Percentiles rank a stretch among this genome's conserved stretches.
Evolutionary conservation across 2,113 vertebrate genomes (phyloP).

Genomic region (Dasyornis broadbenti): DNA sequence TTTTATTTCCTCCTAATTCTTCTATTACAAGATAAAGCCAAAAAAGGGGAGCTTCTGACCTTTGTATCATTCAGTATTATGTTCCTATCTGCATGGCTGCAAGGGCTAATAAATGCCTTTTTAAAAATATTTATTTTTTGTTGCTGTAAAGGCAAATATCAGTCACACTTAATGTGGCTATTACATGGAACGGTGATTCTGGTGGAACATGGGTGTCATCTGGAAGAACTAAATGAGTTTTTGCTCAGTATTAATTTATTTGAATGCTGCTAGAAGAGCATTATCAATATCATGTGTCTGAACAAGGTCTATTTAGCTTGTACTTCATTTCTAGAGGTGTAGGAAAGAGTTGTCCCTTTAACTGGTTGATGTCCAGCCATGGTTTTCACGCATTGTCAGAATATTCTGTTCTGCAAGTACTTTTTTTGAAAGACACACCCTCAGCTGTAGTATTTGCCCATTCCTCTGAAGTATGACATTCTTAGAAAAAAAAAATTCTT

Average conservation of each 20-base stretch:
- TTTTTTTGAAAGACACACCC: neutral
- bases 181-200: neutral
- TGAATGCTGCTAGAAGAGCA: neutral
- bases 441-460: neutral
- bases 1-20: neutral
- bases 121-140: neutral
- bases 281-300: neutral
- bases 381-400: neutral
- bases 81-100: neutral
- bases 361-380: neutral
- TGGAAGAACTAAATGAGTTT: neutral
- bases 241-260: neutral
- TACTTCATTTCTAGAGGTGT: neutral
- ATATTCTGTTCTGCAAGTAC: neutral
- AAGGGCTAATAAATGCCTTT: neutral
- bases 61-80: neutral
- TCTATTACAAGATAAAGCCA: neutral
- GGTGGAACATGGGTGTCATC: neutral
- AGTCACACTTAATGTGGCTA: neutral
- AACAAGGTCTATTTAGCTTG: neutral
- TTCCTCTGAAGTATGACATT: neutral
- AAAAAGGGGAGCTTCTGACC: neutral
- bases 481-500: neutral
- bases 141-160: neutral
- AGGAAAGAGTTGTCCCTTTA: neutral